Evolutionary conservation across 2,797 vertebrate species (phyloP).

Genomic region (Cirrhinus molitorella): DNA sequence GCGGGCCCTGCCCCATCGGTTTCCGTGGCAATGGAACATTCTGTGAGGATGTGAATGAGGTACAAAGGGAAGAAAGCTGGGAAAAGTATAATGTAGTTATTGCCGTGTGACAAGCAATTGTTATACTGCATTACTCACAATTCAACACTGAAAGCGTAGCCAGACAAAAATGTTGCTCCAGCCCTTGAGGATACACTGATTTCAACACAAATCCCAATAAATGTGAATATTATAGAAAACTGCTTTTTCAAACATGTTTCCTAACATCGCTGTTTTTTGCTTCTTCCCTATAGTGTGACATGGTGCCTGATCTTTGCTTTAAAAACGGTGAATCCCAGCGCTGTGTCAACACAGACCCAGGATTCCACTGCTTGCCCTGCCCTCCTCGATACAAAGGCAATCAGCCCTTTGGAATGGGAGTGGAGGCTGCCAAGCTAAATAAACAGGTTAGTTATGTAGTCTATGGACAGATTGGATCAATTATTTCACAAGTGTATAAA

Average conservation of each 20-base stretch:
- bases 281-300: conserved; percentile 82
- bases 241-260: background rate
- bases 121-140: background rate
- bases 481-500: conserved; percentile 20
- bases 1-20: conserved; percentile 91
- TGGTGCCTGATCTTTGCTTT: conserved; percentile 93
- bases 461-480: background rate
- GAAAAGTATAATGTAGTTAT: conserved; percentile 49
- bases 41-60: conserved; percentile 97
- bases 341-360: conserved; percentile 93
- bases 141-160: background rate
- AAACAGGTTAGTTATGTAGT: conserved; percentile 85
- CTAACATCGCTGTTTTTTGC: background rate
- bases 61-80: conserved; percentile 63
- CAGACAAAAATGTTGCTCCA: background rate
- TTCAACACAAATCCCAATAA: background rate
- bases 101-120: background rate
- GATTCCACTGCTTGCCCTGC: conserved; percentile 95
- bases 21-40: conserved; percentile 92
- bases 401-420: conserved; percentile 92
- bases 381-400: conserved; percentile 94
- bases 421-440: conserved; percentile 87
- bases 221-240: background rate
- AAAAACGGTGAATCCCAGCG: conserved; percentile 83
- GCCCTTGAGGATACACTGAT: background rate